Evolutionary conservation across 2,113 vertebrate genomes (phyloP), one percentile per base, ranked within the genome.

Genomic region (Odobenus rosmarus): DNA sequence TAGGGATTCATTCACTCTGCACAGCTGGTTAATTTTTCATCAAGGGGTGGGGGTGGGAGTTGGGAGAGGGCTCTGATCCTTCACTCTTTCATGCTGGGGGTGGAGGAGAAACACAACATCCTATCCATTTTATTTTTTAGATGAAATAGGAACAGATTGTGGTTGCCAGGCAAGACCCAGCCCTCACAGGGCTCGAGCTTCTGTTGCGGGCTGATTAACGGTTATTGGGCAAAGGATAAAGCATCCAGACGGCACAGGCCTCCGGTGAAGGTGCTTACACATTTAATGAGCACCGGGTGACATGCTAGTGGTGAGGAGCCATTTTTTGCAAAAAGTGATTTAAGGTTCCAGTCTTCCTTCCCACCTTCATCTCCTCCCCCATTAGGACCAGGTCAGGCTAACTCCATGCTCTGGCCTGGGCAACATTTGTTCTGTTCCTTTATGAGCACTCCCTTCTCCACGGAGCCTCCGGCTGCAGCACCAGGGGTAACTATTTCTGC

Each of bases 281-380:
- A 98, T 98, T 92, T 99, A 98, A 99, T 98, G 98, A 98, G 98
- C 88, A 93, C 93, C n/a, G 16, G n/a, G 97, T 94, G 96, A 98
- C 36, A 1, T 19, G 79, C 97, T 90, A 94, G 96, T 0, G 4
- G 96, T 79, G 98, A 98, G 98, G 86, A 95, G 96, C 18, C 88
- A 96, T 98, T 98, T 95, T 59, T 94, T 97, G 97, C 96, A 91
- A 49, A 3, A 61, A 90, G 59, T 86, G 95, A 96, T 95, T 96
- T 95, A 96, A 97, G 84, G 83, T 42, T 94, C 82, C 49, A 55
- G 86, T 72, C 33, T 93, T 72, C 88, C 39, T 10, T 31, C 42
- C 61, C 49, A 31, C 79, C 69, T 93, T 85, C 80, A 59, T 53
- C 69, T 81, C 67, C 84, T 72, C 49, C 92, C 82, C 57, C 42